Conservation (phyloP, 2,888 invertebrate genomes). For the Athripsodes cinereus region DNA sequence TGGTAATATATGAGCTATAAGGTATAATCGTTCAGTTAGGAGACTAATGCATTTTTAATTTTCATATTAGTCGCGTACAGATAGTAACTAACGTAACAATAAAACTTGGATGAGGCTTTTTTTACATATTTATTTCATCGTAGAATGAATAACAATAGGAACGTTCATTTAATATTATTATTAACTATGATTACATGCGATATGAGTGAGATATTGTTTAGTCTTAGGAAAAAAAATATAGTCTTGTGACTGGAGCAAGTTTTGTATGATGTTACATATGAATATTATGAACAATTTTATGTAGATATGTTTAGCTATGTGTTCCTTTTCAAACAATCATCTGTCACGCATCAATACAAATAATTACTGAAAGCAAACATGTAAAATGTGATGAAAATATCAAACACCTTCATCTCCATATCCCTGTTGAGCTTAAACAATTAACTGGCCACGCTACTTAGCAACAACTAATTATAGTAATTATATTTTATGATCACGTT, state of each 20-base stretch:
- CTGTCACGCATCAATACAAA: too few relatives aligned
- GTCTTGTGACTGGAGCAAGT: background rate
- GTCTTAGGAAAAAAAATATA: background rate
- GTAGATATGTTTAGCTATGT: too few relatives aligned
- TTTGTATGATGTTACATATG: too few relatives aligned
- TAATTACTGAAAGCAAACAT: too few relatives aligned
- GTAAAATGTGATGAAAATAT: too few relatives aligned
- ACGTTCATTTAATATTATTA: background rate
- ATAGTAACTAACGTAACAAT: background rate
- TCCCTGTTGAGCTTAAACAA: too few relatives aligned
- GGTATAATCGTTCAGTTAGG: slow-evolving; percentile 8
- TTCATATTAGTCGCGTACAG: slow-evolving; percentile 20
- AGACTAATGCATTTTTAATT: slow-evolving; percentile 27
- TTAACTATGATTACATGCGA: background rate
- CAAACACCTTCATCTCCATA: too few relatives aligned
- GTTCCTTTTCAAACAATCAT: too few relatives aligned
- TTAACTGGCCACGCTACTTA: too few relatives aligned
- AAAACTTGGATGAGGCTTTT: background rate
- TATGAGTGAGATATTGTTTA: background rate
- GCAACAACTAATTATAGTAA: too few relatives aligned
- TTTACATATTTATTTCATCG: background rate
- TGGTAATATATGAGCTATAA: background rate
- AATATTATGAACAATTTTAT: too few relatives aligned
- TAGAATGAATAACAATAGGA: background rate
- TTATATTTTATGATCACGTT: too few relatives aligned